These are phyloP conservation scores for Leistus spinibarbis DNA, from an alignment of 2,888 invertebrate genomes.

Conservation along the genomic window DNA sequence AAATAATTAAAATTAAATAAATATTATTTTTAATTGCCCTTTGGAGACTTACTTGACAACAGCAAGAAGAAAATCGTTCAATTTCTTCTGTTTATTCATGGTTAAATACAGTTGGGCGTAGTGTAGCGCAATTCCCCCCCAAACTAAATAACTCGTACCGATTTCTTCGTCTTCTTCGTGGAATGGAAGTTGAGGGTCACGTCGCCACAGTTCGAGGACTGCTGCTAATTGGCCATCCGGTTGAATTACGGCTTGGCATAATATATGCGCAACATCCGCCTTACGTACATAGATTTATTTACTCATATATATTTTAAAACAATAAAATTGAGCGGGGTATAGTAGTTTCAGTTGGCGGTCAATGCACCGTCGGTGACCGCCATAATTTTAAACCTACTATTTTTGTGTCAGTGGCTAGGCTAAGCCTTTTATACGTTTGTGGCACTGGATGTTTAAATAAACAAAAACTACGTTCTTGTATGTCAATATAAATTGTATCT, in stretches of 20 bases:
- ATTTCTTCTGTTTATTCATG: conserved; percentile 72
- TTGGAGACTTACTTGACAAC: conserved; percentile 74
- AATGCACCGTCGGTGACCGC: too few relatives aligned
- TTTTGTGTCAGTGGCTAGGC: too few relatives aligned
- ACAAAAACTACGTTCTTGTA: too few relatives aligned
- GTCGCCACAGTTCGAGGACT: conserved; percentile 72
- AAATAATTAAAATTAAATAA: not conserved
- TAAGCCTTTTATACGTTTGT: too few relatives aligned
- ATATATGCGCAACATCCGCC: conserved; percentile 58
- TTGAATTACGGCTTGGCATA: conserved; percentile 69
- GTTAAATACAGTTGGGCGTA: conserved; percentile 71
- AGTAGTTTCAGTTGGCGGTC: too few relatives aligned
- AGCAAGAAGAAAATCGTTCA: conserved; percentile 77
- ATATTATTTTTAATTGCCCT: not conserved
- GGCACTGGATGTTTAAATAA: too few relatives aligned
- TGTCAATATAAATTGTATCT: too few relatives aligned
- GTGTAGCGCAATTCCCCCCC: conserved; percentile 74
- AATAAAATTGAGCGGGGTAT: too few relatives aligned
- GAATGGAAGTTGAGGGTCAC: conserved; percentile 60
- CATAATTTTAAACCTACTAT: too few relatives aligned
- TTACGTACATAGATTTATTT: conserved; percentile 43
- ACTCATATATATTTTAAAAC: too few relatives aligned
- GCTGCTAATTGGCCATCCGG: conserved; percentile 69
- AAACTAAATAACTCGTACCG: conserved; percentile 67
- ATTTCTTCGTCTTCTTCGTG: conserved; percentile 73